Evolutionary conservation across 2,797 vertebrate species (phyloP).

Genomic region (Hydrolagus colliei): DNA sequence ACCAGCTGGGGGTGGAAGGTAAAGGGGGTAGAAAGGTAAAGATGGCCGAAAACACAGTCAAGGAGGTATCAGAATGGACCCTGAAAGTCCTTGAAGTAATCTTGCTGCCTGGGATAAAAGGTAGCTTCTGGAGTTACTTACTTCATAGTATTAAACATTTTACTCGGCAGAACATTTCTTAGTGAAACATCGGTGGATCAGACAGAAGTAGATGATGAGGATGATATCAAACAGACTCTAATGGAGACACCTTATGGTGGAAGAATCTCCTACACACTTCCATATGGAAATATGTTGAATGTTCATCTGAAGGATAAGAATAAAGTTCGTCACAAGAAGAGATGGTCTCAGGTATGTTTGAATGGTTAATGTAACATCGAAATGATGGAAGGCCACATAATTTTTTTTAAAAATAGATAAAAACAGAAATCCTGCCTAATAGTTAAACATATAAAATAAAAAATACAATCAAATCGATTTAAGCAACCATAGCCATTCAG

Average conservation of each 20-base stretch:
- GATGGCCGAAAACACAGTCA: too few species aligned
- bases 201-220: background rate
- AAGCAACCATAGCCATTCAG: background rate
- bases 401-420: background rate
- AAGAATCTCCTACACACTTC: slow-evolving; percentile 59
- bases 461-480: background rate
- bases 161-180: background rate
- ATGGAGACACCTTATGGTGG: slow-evolving; percentile 65
- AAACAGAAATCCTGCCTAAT: background rate
- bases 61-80: too few species aligned
- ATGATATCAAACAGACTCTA: slow-evolving; percentile 41
- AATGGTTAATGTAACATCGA: background rate
- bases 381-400: background rate
- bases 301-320: slow-evolving; percentile 67
- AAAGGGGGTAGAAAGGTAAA: too few species aligned
- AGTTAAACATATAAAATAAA: background rate
- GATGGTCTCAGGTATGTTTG: slow-evolving; percentile 67
- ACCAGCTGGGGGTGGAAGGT: too few species aligned
- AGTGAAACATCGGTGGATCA: background rate
- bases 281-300: slow-evolving; percentile 65
- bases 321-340: slow-evolving; percentile 66
- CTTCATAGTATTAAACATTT: background rate
- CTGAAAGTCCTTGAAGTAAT: background rate
- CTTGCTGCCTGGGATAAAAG: background rate
- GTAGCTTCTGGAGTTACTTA: too few species aligned